Evolutionary conservation across 2,888 invertebrate species (phyloP), one percentile per base, ranked within the genome.

Genomic region (Lithophane ornitopus): DNA sequence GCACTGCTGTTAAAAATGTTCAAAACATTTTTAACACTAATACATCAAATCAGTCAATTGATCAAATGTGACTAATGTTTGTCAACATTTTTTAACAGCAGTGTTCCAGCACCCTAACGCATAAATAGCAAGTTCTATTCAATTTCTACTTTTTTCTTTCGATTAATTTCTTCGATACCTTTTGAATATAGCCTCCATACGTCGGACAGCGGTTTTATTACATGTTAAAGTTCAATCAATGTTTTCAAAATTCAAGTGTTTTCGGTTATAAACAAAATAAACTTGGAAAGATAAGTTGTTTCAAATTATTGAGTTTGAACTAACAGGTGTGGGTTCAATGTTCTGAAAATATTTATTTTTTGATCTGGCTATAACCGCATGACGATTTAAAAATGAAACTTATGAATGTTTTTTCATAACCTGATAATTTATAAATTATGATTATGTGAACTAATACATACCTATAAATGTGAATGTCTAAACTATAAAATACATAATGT

Each of bases 281-380:
- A 76, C 52, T 52, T 69, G 71, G 56, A 72, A 85, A 87, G 85
- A 87, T 85, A 85, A 85, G 85, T 85, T 73, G 41, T 74, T 75
- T 87, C 79, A 76, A 87, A 85, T 85, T 85, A 87, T 87, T 79
- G 69, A 79, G 77, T 85, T 79, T 85, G 78, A 59, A 78, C 87
- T 90, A 90, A 89, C 89, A 62, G 88, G 88, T 89, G 86, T 88
- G 89, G 89, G 88, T 78, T 77, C 74, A 66, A 82, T 84, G 81
- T 85, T 76, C 62, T 81, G 85, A 83, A 82, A 78, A 70, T 14
- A 56, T 34, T 19, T n/a, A 16, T 84, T 84, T 78, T 80, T 82
- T 71, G 39, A 65, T 77, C 78, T 87, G 85, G 81, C 79, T 85
- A 85, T 89, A 88, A 89, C 88, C 46, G 88, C 87, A 87, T 87